Percentiles rank a stretch among this genome's conserved stretches.
These are phyloP conservation scores for Noctuana brunneofusca DNA, from an alignment of 2,888 invertebrate genomes.

Conservation along the genomic window DNA sequence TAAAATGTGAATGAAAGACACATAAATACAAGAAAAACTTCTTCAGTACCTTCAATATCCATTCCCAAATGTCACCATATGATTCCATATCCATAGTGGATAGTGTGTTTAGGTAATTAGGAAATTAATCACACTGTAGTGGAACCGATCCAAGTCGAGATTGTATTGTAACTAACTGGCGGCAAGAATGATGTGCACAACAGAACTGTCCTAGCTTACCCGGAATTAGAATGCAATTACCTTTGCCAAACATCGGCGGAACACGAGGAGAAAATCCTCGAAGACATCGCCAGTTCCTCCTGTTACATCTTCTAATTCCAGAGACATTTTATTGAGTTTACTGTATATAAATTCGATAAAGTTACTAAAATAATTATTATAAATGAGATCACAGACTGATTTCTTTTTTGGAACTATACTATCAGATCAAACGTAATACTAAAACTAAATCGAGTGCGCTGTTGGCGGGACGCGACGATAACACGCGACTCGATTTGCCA, in stretches of 20 bases:
- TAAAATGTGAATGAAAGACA: conserved; percentile 2
- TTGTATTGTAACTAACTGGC: conserved; percentile 51
- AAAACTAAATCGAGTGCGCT: conserved; percentile 57
- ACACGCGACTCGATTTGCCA: conserved; percentile 51
- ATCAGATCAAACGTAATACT: conserved; percentile 67
- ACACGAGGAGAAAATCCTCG: conserved; percentile 88
- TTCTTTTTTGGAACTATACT: conserved; percentile 67
- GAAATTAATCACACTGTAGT: conserved; percentile 24
- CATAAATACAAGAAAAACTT: conserved; percentile 10
- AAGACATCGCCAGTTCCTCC: conserved; percentile 87
- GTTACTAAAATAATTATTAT: conserved; percentile 50
- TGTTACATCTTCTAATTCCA: conserved; percentile 85
- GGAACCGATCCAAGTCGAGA: conserved; percentile 45
- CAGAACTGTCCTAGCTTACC: conserved; percentile 51
- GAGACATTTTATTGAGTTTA: conserved; percentile 79
- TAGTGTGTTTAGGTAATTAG: conserved; percentile 5
- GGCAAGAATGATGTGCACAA: conserved; percentile 40
- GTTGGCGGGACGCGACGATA: conserved; percentile 45
- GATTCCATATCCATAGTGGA: conserved; percentile 57
- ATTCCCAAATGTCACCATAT: conserved; percentile 60
- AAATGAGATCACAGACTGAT: conserved; percentile 68
- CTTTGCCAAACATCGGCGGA: conserved; percentile 87
- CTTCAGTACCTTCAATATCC: conserved; percentile 58
- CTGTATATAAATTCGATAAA: conserved; percentile 44
- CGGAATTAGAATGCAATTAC: conserved; percentile 82